Conservation (phyloP, 2,888 invertebrate genomes). For the Sericinus montela region DNA sequence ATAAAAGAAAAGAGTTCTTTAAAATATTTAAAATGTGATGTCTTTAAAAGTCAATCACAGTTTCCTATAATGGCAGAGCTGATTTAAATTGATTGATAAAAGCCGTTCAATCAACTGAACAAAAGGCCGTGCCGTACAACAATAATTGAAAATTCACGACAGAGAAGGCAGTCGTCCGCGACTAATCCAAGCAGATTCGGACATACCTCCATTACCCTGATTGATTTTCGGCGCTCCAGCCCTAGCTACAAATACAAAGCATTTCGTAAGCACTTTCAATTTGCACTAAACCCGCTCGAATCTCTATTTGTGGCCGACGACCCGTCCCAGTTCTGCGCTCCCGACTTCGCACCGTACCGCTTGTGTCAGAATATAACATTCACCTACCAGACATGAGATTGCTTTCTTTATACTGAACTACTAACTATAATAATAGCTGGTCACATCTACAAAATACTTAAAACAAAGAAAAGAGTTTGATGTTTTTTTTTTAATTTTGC, state of each 20-base stretch:
- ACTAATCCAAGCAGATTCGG: slow-evolving; percentile 67
- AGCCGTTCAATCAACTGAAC: slow-evolving; percentile 47
- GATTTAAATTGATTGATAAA: slow-evolving; percentile 25
- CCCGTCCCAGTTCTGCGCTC: background rate
- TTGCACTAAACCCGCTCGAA: slow-evolving; percentile 57
- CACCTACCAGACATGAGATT: too few species aligned
- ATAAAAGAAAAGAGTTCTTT: too few species aligned
- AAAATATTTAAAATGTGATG: too few species aligned
- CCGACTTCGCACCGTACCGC: background rate
- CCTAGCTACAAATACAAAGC: slow-evolving; percentile 71
- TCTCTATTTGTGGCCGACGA: slow-evolving; percentile 57
- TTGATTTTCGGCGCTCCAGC: slow-evolving; percentile 62
- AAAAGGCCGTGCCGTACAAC: slow-evolving; percentile 38
- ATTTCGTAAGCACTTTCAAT: slow-evolving; percentile 70
- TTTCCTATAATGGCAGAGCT: too few species aligned
- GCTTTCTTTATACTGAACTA: slow-evolving; percentile 24
- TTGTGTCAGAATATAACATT: background rate
- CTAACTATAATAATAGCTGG: too few species aligned
- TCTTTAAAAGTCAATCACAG: too few species aligned
- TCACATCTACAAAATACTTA: too few species aligned
- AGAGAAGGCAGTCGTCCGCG: slow-evolving; percentile 43
- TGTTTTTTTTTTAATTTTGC: too few species aligned
- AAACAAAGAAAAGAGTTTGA: too few species aligned
- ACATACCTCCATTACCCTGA: slow-evolving; percentile 71
- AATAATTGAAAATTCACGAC: slow-evolving; percentile 46